Percentiles rank a stretch among this genome's conserved stretches.
These are phyloP conservation scores for Lepidurus arcticus DNA, from an alignment of 1,140 invertebrate genomes.

Conservation along the genomic window DNA sequence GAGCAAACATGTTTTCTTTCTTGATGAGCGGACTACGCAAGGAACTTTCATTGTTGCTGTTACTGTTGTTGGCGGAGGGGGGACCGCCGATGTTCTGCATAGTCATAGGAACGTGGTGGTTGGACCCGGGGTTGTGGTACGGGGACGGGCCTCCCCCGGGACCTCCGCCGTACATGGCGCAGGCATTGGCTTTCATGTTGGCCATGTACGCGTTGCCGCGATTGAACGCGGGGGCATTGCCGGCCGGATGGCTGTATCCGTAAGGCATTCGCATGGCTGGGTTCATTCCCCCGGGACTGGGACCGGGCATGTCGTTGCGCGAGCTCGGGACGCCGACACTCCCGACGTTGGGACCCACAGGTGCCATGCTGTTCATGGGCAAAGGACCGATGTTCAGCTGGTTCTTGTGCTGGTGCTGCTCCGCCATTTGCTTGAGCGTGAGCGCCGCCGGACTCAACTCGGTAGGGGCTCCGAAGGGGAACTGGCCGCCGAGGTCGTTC, in stretches of 20 bases:
- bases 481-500: background rate
- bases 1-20: slow-evolving; percentile 34
- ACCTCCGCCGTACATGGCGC: background rate
- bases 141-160: background rate
- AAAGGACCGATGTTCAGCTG: slow-evolving; percentile 52
- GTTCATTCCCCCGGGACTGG: slow-evolving; percentile 28
- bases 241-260: background rate
- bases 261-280: slow-evolving; percentile 25
- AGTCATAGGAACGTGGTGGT: slow-evolving; percentile 1
- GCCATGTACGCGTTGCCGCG: slow-evolving; percentile 35
- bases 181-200: slow-evolving; percentile 29
- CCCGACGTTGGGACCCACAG: slow-evolving; percentile 35
- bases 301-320: slow-evolving; percentile 32
- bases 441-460: slow-evolving; percentile 74
- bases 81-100: background rate
- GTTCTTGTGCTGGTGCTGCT: slow-evolving; percentile 86
- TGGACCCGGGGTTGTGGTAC: background rate
- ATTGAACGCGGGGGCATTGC: slow-evolving; percentile 34
- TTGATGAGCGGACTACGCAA: slow-evolving; percentile 31
- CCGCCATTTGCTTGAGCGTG: slow-evolving; percentile 91
- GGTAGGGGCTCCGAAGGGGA: background rate
- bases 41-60: slow-evolving; percentile 18
- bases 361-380: slow-evolving; percentile 31
- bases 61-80: background rate
- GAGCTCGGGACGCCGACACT: slow-evolving; percentile 30